Percentiles rank a stretch among this genome's conserved stretches.
Conservation (phyloP, 2,888 invertebrate genomes). For the Drosophila anomalata region DNA sequence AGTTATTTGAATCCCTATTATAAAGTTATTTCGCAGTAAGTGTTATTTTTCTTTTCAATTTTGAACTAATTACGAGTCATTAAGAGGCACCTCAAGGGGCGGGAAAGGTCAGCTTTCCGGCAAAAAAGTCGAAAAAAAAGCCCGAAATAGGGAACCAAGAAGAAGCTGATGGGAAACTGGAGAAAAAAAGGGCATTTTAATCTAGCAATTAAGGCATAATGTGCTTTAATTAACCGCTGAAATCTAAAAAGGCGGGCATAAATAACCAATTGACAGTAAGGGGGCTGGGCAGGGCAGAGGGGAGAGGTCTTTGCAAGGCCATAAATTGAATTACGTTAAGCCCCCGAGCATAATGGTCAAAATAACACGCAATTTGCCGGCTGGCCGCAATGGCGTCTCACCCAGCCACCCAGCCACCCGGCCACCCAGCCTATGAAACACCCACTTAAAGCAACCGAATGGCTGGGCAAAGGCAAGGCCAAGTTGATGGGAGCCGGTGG, state of each 20-base stretch:
- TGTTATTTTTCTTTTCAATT: slow-evolving; percentile 51
- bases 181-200: slow-evolving; percentile 58
- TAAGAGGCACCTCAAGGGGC: slow-evolving; percentile 45
- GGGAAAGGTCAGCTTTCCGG: slow-evolving; percentile 21
- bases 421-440: background rate
- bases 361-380: slow-evolving; percentile 73
- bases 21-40: background rate
- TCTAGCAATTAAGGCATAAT: slow-evolving; percentile 74
- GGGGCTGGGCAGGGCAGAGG: background rate
- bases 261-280: slow-evolving; percentile 72
- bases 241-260: slow-evolving; percentile 76
- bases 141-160: background rate
- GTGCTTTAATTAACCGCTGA: slow-evolving; percentile 77
- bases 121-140: background rate
- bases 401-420: slow-evolving; percentile 25
- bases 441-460: background rate
- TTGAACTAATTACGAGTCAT: slow-evolving; percentile 75
- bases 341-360: slow-evolving; percentile 72
- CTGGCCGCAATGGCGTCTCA: slow-evolving; percentile 47
- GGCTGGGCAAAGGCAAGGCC: slow-evolving; percentile 1
- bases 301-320: slow-evolving; percentile 38
- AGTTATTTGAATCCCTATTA: background rate
- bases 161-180: slow-evolving; percentile 15
- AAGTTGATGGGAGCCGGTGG: slow-evolving; percentile 10
- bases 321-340: slow-evolving; percentile 79